These are phyloP conservation scores for Heteromormyrus szaboi DNA, from an alignment of 2,797 vertebrate species.

Conservation along the genomic window DNA sequence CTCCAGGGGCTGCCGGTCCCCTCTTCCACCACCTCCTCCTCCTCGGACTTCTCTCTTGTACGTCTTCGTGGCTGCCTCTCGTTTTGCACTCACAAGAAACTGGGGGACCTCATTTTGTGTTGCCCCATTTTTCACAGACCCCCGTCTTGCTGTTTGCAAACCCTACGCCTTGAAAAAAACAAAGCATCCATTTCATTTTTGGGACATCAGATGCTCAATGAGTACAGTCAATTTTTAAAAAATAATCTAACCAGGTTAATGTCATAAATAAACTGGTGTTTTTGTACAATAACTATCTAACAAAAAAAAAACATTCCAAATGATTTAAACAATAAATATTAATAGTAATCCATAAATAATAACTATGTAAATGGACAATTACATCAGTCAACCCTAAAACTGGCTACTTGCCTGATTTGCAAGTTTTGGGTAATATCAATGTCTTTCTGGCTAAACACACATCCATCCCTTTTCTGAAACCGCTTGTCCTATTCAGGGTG, in stretches of 20 bases:
- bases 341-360: not conserved
- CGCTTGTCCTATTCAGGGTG: not conserved
- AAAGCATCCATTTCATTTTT: constrained; percentile 14
- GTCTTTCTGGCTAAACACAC: not conserved
- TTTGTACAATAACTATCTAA: not conserved
- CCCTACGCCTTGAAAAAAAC: constrained; percentile 39
- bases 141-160: not conserved
- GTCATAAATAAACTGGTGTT: not conserved
- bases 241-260: not conserved
- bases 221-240: not conserved
- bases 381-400: not conserved
- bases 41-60: constrained; percentile 30
- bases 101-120: constrained; percentile 51
- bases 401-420: not conserved
- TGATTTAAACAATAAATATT: not conserved
- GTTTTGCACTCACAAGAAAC: constrained; percentile 51
- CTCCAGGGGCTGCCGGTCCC: constrained; percentile 30
- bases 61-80: constrained; percentile 33
- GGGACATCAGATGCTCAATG: not conserved
- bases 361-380: not conserved
- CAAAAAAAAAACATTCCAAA: not conserved
- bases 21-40: constrained; percentile 43
- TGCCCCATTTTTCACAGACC: constrained; percentile 49
- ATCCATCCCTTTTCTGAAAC: not conserved
- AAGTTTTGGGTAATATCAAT: not conserved